Evolutionary conservation across 2,888 invertebrate species (phyloP), one percentile per base, ranked within the genome.

Genomic region (Anarsia innoxiella): DNA sequence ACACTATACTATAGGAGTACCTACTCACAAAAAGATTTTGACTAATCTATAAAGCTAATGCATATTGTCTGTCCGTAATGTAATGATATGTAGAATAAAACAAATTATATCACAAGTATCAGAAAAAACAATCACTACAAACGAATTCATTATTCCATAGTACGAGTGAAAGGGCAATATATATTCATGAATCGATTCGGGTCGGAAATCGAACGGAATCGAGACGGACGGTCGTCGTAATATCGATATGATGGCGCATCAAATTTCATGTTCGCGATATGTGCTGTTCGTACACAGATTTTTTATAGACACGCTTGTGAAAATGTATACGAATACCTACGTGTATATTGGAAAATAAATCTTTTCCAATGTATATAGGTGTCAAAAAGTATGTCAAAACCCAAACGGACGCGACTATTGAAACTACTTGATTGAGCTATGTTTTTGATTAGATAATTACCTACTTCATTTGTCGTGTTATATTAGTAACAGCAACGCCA

Each of bases 111-210:
- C 44, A 37, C 40, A 40, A 35, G 40, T 28, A 40, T 46, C 36
- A 32, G 29, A 28, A 42, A 41, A 45, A 45, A 47, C 41, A 47
- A 45, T 45, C 47, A 45, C 41, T 42, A 41, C 39, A 45, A 42
- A 38, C 39, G 45, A 45, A 47, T 45, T 47, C 47, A 47, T 47
- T 45, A 47, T 46, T 44, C 46, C 42, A 40, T 47, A 42, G 45
- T 37, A 39, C 45, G 41, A 47, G 43, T 39, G 46, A 45, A 47
- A 45, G 36, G 42, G 47, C 59, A 56, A 66, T 72, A 70, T 66
- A 61, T 72, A 72, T 73, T 71, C 71, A 72, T 73, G 70, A 70
- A 66, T 67, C 65, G 65, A 62, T 65, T 57, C 50, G 32, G 44
- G 42, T 42, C 43, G 45, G 44, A 41, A 50, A 54, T 53, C 52